These are phyloP conservation scores for Campoletis raptor DNA, from an alignment of 2,888 invertebrate genomes.

Conservation along the genomic window DNA sequence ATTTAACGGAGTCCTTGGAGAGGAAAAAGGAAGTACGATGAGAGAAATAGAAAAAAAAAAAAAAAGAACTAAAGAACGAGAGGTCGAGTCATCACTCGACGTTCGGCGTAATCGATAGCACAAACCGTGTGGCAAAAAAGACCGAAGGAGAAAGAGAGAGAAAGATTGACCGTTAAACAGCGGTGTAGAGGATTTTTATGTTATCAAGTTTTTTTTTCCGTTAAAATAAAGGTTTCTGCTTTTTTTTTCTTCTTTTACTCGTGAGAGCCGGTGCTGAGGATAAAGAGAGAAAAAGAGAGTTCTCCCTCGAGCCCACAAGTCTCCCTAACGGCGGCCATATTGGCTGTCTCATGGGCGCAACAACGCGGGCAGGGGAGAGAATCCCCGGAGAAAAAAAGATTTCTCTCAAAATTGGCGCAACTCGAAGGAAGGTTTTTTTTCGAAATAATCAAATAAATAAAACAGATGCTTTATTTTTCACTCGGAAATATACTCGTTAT, in stretches of 20 bases:
- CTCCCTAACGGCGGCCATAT: slow-evolving; percentile 76
- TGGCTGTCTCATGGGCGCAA: slow-evolving; percentile 68
- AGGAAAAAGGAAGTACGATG: slow-evolving; percentile 10
- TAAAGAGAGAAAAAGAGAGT: slow-evolving; percentile 59
- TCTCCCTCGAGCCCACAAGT: slow-evolving; percentile 37
- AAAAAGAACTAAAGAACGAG: slow-evolving; percentile 48
- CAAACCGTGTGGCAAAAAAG: slow-evolving; percentile 41
- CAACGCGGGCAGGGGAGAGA: slow-evolving; percentile 34
- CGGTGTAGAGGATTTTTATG: not conserved
- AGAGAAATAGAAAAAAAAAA: slow-evolving; percentile 6
- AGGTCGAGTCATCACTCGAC: slow-evolving; percentile 62
- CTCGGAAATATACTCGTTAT: not conserved
- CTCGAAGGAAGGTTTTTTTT: not conserved
- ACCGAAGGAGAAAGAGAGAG: slow-evolving; percentile 14
- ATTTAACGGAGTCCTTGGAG: not conserved
- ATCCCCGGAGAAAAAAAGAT: not conserved
- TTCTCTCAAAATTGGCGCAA: not conserved
- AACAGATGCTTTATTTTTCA: not conserved
- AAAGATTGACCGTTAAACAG: slow-evolving; percentile 52
- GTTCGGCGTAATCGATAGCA: slow-evolving; percentile 65
- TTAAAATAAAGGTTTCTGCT: not conserved
- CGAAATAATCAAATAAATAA: not conserved
- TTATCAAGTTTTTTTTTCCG: slow-evolving; percentile 20
- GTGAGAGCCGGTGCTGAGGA: not conserved
- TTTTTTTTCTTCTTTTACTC: not conserved